phyloP scores from a whole-genome alignment of 2,113 vertebrate genomes.

The Cebidichthys violaceus region DNA sequence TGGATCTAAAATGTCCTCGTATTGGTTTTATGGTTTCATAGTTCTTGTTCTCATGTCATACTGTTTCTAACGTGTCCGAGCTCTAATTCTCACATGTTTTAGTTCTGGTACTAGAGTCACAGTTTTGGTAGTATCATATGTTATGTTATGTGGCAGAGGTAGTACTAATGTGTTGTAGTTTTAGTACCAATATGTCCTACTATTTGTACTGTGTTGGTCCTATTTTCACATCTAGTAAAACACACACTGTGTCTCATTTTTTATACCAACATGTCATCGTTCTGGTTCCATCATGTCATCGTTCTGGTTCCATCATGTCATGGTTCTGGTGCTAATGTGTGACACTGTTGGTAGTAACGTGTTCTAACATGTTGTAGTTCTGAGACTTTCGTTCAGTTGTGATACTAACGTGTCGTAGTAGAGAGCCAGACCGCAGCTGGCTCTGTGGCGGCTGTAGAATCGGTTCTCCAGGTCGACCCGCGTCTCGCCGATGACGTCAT shows the following conservation, averaged over 20 bases:
- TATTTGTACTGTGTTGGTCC: background rate
- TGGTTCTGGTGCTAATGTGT: background rate
- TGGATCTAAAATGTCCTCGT: too few species aligned
- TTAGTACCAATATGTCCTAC: background rate
- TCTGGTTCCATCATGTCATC: background rate
- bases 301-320: background rate
- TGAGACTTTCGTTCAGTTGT: background rate
- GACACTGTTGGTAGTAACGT: background rate
- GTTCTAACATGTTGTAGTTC: background rate
- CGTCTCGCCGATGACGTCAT: constrained; percentile 93
- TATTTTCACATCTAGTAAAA: background rate
- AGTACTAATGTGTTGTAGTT: background rate
- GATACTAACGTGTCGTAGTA: constrained; percentile 87
- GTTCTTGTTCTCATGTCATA: background rate
- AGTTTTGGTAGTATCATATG: background rate
- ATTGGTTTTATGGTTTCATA: too few species aligned
- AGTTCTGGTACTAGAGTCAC: background rate
- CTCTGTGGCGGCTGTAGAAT: constrained; percentile 93
- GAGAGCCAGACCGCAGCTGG: constrained; percentile 88
- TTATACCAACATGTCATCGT: too few species aligned
- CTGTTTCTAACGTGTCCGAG: background rate
- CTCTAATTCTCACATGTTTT: background rate
- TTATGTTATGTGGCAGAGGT: background rate
- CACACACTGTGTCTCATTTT: background rate
- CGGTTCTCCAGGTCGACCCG: constrained; percentile 93